phyloP scores from a whole-genome alignment of 1,140 invertebrate genomes.

The Scaptomyza hsui region DNA sequence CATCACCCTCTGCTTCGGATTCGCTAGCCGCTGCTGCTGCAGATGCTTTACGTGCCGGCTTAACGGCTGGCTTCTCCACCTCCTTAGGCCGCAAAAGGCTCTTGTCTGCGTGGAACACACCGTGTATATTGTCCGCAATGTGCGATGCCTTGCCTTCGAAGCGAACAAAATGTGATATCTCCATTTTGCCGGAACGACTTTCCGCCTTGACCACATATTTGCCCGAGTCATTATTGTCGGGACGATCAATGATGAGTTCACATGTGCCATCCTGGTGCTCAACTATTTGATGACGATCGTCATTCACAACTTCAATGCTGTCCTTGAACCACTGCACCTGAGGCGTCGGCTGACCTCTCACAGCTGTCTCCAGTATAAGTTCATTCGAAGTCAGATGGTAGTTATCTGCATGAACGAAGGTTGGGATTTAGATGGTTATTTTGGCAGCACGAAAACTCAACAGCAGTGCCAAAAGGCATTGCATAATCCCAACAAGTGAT shows the following conservation, averaged over 20 bases:
- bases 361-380: constrained; percentile 83
- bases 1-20: constrained; percentile 56
- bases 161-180: constrained; percentile 72
- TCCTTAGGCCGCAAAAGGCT: constrained; percentile 70
- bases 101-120: constrained; percentile 83
- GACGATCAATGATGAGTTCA: constrained; percentile 76
- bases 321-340: constrained; percentile 94
- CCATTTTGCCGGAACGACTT: constrained; percentile 77
- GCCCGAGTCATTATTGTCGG: constrained; percentile 73
- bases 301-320: constrained; percentile 85
- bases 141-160: constrained; percentile 75
- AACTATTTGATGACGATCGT: constrained; percentile 64
- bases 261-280: constrained; percentile 76
- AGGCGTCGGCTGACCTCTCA: constrained; percentile 92
- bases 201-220: constrained; percentile 80
- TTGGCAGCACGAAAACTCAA: constrained; percentile 18
- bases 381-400: constrained; percentile 82
- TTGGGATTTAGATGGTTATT: constrained; percentile 20
- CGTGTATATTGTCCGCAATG: constrained; percentile 82
- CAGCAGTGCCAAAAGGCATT: constrained; percentile 33
- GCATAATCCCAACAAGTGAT: constrained; percentile 47
- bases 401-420: constrained; percentile 59
- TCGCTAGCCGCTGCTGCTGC: constrained; percentile 11
- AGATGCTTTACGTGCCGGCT: constrained; percentile 22
- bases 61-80: constrained; percentile 57